A percentile compares a stretch with the other conserved stretches of the same genome.
Conservation (phyloP, 2,888 invertebrate species). For the Lepidocyrtinus sp. region DNA sequence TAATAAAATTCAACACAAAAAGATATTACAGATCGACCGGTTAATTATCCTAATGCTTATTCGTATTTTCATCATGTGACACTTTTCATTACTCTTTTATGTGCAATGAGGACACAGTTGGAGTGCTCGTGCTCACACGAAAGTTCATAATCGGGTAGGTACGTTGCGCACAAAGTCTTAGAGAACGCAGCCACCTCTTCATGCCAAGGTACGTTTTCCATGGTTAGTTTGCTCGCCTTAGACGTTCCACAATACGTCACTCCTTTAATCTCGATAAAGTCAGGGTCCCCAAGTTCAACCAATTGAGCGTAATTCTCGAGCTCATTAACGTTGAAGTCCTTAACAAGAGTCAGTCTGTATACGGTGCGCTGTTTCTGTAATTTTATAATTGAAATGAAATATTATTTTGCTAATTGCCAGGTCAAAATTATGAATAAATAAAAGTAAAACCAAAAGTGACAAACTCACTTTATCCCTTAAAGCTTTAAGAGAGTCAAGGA, state of each 20-base stretch:
- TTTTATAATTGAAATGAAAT: constrained; percentile 18
- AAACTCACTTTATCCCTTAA: constrained; percentile 73
- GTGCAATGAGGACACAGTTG: constrained; percentile 76
- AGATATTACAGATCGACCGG: constrained; percentile 2
- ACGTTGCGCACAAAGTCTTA: constrained; percentile 72
- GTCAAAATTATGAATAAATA: neutral
- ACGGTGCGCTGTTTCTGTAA: constrained; percentile 76
- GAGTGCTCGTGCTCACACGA: constrained; percentile 78
- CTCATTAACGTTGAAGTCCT: constrained; percentile 76
- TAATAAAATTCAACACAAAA: constrained; percentile 59
- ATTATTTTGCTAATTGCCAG: neutral
- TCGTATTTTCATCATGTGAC: neutral
- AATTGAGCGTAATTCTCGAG: constrained; percentile 75
- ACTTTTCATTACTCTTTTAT: constrained; percentile 73
- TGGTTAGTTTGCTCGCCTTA: constrained; percentile 75
- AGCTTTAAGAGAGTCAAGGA: constrained; percentile 75
- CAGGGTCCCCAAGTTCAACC: constrained; percentile 75
- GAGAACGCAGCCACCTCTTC: constrained; percentile 76
- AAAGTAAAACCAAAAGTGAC: neutral
- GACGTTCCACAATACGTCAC: constrained; percentile 77
- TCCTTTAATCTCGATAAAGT: constrained; percentile 78
- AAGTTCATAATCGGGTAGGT: constrained; percentile 74
- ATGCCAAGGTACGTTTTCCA: constrained; percentile 78
- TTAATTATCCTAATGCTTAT: constrained; percentile 6
- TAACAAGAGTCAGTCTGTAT: constrained; percentile 76